These are phyloP conservation scores for Theretra japonica DNA, from an alignment of 2,888 invertebrate genomes.

Conservation along the genomic window DNA sequence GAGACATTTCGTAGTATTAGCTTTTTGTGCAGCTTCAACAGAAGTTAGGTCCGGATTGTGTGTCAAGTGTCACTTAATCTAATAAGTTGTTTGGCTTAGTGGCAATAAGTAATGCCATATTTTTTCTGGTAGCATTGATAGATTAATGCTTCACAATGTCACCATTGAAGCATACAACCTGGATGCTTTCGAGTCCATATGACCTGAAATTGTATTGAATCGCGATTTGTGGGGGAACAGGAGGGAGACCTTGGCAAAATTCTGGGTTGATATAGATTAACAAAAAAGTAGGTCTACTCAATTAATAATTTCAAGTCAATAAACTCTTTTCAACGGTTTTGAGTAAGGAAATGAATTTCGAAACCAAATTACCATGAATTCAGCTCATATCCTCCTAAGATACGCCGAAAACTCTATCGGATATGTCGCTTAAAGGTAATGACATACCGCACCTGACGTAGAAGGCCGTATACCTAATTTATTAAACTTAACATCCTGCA, in stretches of 20 bases:
- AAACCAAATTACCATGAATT: neutral
- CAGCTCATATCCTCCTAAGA: neutral
- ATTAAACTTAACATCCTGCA: conserved; percentile 50
- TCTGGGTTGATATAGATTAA: too few species aligned
- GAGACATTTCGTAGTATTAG: conserved; percentile 25
- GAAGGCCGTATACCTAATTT: conserved; percentile 36
- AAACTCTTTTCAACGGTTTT: too few species aligned
- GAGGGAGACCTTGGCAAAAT: too few species aligned
- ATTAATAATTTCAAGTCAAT: too few species aligned
- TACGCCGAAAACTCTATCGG: conserved; percentile 5
- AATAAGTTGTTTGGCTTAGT: neutral
- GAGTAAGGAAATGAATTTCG: neutral
- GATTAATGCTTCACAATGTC: neutral
- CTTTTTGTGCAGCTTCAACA: conserved; percentile 7
- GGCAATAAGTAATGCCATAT: too few species aligned
- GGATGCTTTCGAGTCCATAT: too few species aligned
- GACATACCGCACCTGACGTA: neutral
- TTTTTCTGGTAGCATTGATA: too few species aligned
- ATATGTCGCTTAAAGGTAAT: conserved; percentile 6
- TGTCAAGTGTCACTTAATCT: neutral
- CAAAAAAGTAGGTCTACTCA: too few species aligned
- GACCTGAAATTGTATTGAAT: too few species aligned
- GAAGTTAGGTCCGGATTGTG: too few species aligned
- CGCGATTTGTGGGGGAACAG: too few species aligned
- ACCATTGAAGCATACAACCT: too few species aligned